phyloP scores from a whole-genome alignment of 2,888 invertebrate species.

The Cyrtodaria siliqua region DNA sequence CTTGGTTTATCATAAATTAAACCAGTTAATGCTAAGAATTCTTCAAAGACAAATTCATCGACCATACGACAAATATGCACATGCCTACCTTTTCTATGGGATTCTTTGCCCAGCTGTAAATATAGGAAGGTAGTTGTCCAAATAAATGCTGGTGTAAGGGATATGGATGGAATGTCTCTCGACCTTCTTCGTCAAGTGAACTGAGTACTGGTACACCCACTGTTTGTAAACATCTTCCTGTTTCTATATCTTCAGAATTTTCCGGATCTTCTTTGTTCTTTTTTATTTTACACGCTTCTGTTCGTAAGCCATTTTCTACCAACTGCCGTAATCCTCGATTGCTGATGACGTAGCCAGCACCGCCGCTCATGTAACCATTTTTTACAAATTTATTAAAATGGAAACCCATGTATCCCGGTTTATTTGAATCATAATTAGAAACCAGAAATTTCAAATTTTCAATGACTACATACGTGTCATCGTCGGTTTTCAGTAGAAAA shows the following conservation, averaged over 20 bases:
- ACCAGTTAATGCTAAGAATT: no score
- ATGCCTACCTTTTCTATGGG: constrained; percentile 40
- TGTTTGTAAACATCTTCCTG: constrained; percentile 95
- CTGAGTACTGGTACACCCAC: constrained; percentile 95
- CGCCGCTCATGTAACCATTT: constrained; percentile 87
- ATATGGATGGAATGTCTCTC: constrained; percentile 98
- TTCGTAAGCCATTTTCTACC: constrained; percentile 90
- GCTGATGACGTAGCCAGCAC: constrained; percentile 92
- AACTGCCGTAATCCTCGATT: constrained; percentile 91
- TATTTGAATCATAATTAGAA: constrained; percentile 90
- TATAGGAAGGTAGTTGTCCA: constrained; percentile 60
- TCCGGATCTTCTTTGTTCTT: constrained; percentile 89
- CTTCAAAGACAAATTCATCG: no score
- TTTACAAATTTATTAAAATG: constrained; percentile 75
- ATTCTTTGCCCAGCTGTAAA: constrained; percentile 60
- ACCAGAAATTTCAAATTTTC: constrained; percentile 97
- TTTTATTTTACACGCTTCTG: constrained; percentile 89
- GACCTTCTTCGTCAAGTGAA: constrained; percentile 92
- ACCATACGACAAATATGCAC: no score
- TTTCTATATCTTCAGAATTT: constrained; percentile 93
- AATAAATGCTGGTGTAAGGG: constrained; percentile 87
- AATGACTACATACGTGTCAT: constrained; percentile 98
- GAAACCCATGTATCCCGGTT: constrained; percentile 92
- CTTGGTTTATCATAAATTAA: no score
- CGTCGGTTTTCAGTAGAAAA: constrained; percentile 99